These are phyloP conservation scores for Poecilia velifera DNA, from an alignment of 2,797 vertebrate species.

Conservation along the genomic window DNA sequence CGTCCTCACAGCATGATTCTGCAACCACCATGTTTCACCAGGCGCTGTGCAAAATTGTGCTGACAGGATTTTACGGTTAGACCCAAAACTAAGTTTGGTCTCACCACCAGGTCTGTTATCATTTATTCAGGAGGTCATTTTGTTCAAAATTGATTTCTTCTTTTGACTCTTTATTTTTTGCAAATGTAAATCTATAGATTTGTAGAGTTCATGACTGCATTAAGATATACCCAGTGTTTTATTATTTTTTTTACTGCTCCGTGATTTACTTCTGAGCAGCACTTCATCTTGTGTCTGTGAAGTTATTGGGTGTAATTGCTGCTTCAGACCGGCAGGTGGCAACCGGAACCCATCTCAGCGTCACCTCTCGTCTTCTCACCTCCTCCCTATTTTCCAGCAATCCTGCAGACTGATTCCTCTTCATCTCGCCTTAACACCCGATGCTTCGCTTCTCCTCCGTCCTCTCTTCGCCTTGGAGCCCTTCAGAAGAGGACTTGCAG, in stretches of 20 bases:
- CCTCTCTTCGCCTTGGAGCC: conserved; percentile 9
- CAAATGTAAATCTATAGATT: not conserved
- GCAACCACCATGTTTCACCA: not conserved
- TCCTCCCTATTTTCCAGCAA: conserved; percentile 60
- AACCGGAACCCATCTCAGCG: conserved; percentile 24
- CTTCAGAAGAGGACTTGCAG: conserved; percentile 23
- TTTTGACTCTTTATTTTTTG: not conserved
- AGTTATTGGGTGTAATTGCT: not conserved
- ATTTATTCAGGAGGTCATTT: not conserved
- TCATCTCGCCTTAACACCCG: conserved; percentile 22
- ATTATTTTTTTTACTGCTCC: not conserved
- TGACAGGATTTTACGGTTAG: not conserved
- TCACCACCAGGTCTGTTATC: not conserved
- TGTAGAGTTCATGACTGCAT: no score
- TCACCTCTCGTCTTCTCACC: conserved; percentile 22
- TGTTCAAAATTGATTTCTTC: not conserved
- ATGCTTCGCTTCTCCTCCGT: conserved; percentile 12
- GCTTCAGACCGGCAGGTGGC: conserved; percentile 55
- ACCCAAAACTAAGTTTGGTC: not conserved
- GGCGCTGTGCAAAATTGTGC: not conserved
- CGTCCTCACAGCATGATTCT: not conserved
- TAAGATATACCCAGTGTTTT: not conserved
- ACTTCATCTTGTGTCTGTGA: not conserved
- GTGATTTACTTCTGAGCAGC: not conserved
- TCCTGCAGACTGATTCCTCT: conserved; percentile 55